Conservation (phyloP, 2,888 invertebrate species). For the Lymantria monacha region DNA sequence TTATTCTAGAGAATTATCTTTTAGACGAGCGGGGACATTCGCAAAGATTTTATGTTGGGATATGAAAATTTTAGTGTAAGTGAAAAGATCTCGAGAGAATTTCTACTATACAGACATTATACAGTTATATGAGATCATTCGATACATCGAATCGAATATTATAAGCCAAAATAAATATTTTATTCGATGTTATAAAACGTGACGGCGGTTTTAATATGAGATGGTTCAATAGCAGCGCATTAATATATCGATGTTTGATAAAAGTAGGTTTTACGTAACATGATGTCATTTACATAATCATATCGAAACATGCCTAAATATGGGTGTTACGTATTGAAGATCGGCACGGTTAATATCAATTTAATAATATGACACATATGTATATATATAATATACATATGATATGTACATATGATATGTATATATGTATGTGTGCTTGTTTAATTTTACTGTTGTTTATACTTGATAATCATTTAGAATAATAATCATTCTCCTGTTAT, state of each 20-base stretch:
- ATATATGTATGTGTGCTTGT: too few relatives aligned
- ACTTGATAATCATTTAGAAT: too few relatives aligned
- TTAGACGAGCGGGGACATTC: slow-evolving; percentile 44
- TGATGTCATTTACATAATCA: slow-evolving; percentile 12
- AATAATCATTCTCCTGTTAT: too few relatives aligned
- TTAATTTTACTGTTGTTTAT: too few relatives aligned
- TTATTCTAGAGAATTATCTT: slow-evolving; percentile 50
- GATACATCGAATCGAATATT: slow-evolving; percentile 20
- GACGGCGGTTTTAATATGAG: slow-evolving; percentile 21
- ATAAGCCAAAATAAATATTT: slow-evolving; percentile 41
- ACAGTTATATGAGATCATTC: slow-evolving; percentile 24
- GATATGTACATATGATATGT: too few relatives aligned
- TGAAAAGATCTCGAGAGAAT: slow-evolving; percentile 21
- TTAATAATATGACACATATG: too few relatives aligned
- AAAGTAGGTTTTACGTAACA: slow-evolving; percentile 7
- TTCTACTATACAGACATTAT: slow-evolving; percentile 6
- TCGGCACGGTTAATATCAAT: not conserved
- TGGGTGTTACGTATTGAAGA: not conserved
- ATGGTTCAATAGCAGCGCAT: slow-evolving; percentile 13
- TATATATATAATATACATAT: too few relatives aligned
- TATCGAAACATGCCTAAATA: slow-evolving; percentile 6
- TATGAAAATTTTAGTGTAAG: slow-evolving; percentile 55
- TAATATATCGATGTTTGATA: slow-evolving; percentile 7
- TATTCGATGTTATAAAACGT: slow-evolving; percentile 36
- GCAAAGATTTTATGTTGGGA: slow-evolving; percentile 48